These are phyloP conservation scores for Macropus fuliginosus DNA, from an alignment of 2,797 vertebrate genomes.

Conservation along the genomic window DNA sequence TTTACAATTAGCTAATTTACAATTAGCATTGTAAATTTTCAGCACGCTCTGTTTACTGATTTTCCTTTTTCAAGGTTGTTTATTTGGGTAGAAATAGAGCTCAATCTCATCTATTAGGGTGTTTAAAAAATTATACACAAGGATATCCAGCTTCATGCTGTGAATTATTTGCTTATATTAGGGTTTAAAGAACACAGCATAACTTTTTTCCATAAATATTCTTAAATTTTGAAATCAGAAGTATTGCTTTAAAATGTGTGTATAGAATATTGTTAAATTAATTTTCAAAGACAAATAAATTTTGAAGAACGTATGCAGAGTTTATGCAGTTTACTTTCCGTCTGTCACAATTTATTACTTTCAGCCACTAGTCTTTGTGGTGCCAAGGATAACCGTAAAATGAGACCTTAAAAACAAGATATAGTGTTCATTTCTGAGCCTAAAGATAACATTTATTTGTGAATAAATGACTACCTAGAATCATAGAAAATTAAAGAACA, in stretches of 20 bases:
- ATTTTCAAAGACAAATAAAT: constrained; percentile 18
- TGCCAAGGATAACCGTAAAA: not conserved
- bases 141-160: not conserved
- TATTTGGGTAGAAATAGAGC: not conserved
- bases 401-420: not conserved
- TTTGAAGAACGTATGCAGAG: constrained; percentile 17
- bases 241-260: not conserved
- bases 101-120: not conserved
- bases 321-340: not conserved
- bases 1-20: no score
- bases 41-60: not conserved
- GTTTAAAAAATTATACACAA: not conserved
- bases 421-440: not conserved
- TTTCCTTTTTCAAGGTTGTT: not conserved
- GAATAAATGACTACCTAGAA: not conserved
- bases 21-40: not conserved
- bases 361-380: not conserved
- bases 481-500: not conserved
- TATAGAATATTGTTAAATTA: not conserved
- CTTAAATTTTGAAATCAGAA: not conserved
- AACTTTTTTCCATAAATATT: not conserved
- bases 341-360: constrained; percentile 13
- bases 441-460: constrained; percentile 5
- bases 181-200: not conserved
- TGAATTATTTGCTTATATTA: not conserved